Evolutionary conservation across 2,888 invertebrate species (phyloP), one percentile per base, ranked within the genome.

Genomic region (Aphidius colemani): DNA sequence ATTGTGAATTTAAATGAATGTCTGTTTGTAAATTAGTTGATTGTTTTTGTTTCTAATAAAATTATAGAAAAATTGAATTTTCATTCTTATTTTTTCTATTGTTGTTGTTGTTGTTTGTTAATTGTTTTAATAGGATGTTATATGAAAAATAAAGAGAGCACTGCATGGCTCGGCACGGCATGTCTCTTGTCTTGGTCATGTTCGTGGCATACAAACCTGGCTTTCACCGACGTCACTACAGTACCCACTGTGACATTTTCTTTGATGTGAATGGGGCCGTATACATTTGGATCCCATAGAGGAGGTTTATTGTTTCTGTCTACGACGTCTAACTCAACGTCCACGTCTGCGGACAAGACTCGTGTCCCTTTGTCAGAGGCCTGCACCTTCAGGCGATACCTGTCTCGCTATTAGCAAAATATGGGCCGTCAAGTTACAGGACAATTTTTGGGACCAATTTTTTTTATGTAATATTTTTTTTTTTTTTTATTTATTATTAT

Each of bases 191-290:
- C 72, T 78, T 76, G 77, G 76, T 78, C 76, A 75, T 78, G 77
- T 76, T n/a, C 78, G 76, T 77, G 72, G 76, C 76, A 92, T 93
- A 92, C 92, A 91, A 92, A 93, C 95, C 95, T 95, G 89, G 96
- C 96, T 92, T 95, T 95, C 87, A 96, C 93, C 88, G 94, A 92
- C 88, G 95, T 95, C 90, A 96, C 95, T 90, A 94, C 93, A 87
- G 95, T 95, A 90, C 96, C 95, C 90, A 96, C 94, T 90, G 95
- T 95, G 90, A 95, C 94, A 93, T 96, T 96, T 92, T 96, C 96
- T 90, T 92, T 93, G 90, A 96, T 94, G 91, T 93, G 92, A 89
- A 94, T 94, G 88, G 95, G 95, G 88, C 96, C 95, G 90, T 96
- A 95, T 88, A 94, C 90, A 87, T 89, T 90, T 87, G 89, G 89